Evolutionary conservation across 2,797 vertebrate species (phyloP), one percentile per base, ranked within the genome.

Genomic region (Dendrocincla fuliginosa): DNA sequence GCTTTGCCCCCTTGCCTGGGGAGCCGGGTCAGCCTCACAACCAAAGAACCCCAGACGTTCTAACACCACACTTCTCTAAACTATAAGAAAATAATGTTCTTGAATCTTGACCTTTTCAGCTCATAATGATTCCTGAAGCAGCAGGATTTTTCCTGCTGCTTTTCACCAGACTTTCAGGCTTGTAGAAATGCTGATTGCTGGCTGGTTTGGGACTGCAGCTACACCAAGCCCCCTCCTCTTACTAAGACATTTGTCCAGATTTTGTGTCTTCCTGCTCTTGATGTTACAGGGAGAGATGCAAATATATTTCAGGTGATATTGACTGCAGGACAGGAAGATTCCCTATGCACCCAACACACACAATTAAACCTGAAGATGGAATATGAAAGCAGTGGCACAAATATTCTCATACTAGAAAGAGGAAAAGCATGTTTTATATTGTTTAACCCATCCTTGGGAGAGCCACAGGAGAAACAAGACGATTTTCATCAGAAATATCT

Each of bases 51-150:
- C 89, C 87, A 84, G 89, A 88, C 1, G 7, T 78, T 93, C 70
- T 83, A 76, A 97, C 86, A 89, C 84, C 93, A 64, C 82, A 70
- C 67, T 91, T 93, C 93, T 84, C 87, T 80, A 55, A 94, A 92
- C 88, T 86, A 14, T 49, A 87, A 57, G 14, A 76, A 94, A 96
- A 96, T 95, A 91, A 61, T 16, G 20, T 68, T 93, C 80, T 76
- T 65, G 33, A 87, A 53, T 96, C 91, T 74, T 83, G 89, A 95
- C 80, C 84, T 94, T 95, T 96, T 84, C 87, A 77, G 89, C 63
- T 89, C 61, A 41, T 80, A 85, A 93, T 37, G 83, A 92, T 33
- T 81, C 71, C 86, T 65, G 37, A 87, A 96, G 83, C 92, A 95
- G 93, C 87, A 87, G 75, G 64, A 69, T 57, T 90, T 90, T 93